phyloP scores from a whole-genome alignment of 2,888 invertebrate species.

The Margaritifera margaritifera region DNA sequence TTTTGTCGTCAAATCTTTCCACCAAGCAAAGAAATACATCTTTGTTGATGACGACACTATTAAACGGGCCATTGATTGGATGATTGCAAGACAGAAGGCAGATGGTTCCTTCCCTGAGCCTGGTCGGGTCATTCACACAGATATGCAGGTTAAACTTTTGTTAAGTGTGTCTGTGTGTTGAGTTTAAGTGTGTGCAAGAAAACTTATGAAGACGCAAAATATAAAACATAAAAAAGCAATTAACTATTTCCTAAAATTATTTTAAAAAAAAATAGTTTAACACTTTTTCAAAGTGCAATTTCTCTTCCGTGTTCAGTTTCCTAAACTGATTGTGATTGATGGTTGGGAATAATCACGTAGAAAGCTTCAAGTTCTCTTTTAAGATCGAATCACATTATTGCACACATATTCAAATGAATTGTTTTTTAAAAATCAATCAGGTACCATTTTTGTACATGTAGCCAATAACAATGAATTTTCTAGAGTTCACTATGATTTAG shows the following conservation, averaged over 20 bases:
- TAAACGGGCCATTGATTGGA: conserved; percentile 82
- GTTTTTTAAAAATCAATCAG: too few species aligned
- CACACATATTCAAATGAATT: too few species aligned
- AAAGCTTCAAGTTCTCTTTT: too few species aligned
- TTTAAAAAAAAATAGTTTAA: too few species aligned
- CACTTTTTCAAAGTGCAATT: not conserved
- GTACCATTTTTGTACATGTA: too few species aligned
- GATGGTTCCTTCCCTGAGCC: conserved; percentile 86
- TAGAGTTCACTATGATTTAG: too few species aligned
- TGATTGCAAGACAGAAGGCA: conserved; percentile 81
- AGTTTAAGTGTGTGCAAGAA: not conserved
- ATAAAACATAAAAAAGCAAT: not conserved
- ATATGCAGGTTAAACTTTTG: conserved; percentile 77
- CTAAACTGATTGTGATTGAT: too few species aligned
- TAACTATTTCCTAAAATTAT: not conserved
- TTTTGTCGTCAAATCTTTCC: conserved; percentile 86
- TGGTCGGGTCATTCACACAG: conserved; percentile 81
- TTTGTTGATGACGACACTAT: conserved; percentile 81
- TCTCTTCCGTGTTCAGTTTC: not conserved
- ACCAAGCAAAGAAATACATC: conserved; percentile 81
- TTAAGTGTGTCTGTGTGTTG: not conserved
- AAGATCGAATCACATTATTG: too few species aligned
- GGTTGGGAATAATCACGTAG: too few species aligned
- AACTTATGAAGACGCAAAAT: not conserved
- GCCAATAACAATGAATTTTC: too few species aligned